phyloP scores from a whole-genome alignment of 2,797 vertebrate genomes.

The Cryptoblepharus egeriae region DNA sequence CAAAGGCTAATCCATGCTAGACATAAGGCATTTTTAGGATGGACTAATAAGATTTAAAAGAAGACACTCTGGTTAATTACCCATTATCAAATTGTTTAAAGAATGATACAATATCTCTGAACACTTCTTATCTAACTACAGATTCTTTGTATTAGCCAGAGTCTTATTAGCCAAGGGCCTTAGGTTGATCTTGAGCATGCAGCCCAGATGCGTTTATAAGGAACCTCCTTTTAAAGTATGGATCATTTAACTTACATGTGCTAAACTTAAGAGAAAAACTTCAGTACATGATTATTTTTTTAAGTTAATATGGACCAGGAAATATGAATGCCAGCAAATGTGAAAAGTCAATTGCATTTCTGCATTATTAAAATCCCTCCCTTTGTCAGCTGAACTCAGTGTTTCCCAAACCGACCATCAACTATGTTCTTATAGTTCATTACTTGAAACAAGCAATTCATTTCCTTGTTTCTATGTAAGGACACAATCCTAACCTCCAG shows the following conservation, averaged over 20 bases:
- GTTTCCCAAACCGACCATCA: not conserved
- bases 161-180: not conserved
- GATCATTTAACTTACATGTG: not conserved
- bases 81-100: slow-evolving; percentile 8
- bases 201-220: not conserved
- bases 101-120: not conserved
- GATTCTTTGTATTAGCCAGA: not conserved
- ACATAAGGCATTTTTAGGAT: not conserved
- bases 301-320: not conserved
- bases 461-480: not conserved
- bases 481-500: no score
- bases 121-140: not conserved
- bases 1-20: not conserved
- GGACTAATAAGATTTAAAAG: not conserved
- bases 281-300: not conserved
- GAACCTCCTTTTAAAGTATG: not conserved
- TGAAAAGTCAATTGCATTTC: not conserved
- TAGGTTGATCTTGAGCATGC: not conserved
- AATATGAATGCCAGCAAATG: not conserved
- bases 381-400: not conserved
- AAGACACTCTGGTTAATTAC: not conserved
- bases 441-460: not conserved
- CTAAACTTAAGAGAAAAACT: not conserved
- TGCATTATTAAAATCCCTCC: not conserved
- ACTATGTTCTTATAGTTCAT: not conserved